phyloP scores from a whole-genome alignment of 2,888 invertebrate genomes.

The Andricus curvator region DNA sequence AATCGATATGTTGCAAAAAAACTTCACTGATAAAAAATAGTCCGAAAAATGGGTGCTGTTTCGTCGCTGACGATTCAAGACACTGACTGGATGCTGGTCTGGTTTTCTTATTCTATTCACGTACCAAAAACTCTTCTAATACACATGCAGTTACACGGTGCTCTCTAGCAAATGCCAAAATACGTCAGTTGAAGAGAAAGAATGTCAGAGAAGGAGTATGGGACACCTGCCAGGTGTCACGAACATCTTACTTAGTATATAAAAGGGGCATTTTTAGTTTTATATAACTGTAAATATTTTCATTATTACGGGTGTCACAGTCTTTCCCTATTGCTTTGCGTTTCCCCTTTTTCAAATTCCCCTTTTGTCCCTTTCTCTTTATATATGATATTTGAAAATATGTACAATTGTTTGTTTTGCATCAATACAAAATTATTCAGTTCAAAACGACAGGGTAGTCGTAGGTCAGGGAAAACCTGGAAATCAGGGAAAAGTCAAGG shows the following conservation, averaged over 20 bases:
- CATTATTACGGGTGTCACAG: too few species aligned
- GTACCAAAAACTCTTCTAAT: constrained; percentile 58
- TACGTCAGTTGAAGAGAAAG: constrained; percentile 51
- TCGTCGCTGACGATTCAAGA: constrained; percentile 49
- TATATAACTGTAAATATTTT: not conserved
- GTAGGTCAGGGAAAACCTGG: too few species aligned
- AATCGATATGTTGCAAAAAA: not conserved
- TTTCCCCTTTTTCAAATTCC: too few species aligned
- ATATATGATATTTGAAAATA: too few species aligned
- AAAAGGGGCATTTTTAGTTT: not conserved
- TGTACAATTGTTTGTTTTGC: too few species aligned
- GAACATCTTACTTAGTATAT: constrained; percentile 26
- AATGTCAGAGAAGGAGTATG: constrained; percentile 41
- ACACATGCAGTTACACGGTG: constrained; percentile 42
- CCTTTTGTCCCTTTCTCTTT: too few species aligned
- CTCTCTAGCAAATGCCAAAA: constrained; percentile 58
- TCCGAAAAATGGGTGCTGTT: constrained; percentile 26
- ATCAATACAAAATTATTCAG: too few species aligned
- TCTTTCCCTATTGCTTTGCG: too few species aligned
- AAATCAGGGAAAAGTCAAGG: too few species aligned
- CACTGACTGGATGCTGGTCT: constrained; percentile 54
- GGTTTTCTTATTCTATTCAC: constrained; percentile 65
- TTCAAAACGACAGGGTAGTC: too few species aligned
- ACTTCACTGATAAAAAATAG: not conserved
- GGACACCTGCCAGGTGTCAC: constrained; percentile 58